Base-by-base conservation (phyloP, 2,113 vertebrate genomes). In the Cricetomys ansorgei region DNA sequence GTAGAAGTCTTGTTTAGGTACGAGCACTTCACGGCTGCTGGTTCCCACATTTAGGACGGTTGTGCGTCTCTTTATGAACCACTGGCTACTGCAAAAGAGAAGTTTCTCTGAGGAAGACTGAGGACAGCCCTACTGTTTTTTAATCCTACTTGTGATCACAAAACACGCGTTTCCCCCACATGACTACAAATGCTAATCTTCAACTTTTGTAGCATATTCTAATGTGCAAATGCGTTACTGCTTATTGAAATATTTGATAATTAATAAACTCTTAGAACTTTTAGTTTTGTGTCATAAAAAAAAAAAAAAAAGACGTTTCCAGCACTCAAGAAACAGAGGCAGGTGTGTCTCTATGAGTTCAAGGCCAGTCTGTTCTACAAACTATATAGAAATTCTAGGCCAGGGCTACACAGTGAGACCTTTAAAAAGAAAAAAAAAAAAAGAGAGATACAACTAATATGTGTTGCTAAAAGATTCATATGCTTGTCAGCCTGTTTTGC, bases 221-320 rank as follows among this genome's bases (percentile, higher is more conserved):
- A 80, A 55, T 37, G 62, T 81, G 4, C 67, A 91, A 91, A 95
- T 76, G 2, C 85, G 57, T 3, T 59, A 53, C 37, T 64, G 88
- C 27, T 94, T 92, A 81, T 59, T 93, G 16, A 94, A 94, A 80
- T 94, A 92, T 5, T 87, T 23, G 29, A 85, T 88, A 79, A 48
- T 31, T 69, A 37, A 73, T 81, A 48, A 93, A 88, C 23, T 94
- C 87, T 92, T 77, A 89, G 25, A 55, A 13, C 12, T 88, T 95
- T 89, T 15, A 43, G 25, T 75, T 95, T 81, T 80, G 10, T 87
- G 27, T 90, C 19, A 72, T 80, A 95, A 83, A 69, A 87, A n/a
- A n/a, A 70, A 91, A 37, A 81, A 40, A 17, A 34, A 31, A 69
- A 55, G 31, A 65, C 8, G 9, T 9, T 48, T 12, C 31, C 11